Evolutionary conservation across 2,797 vertebrate species (phyloP).

Genomic region (Argentina silus): DNA sequence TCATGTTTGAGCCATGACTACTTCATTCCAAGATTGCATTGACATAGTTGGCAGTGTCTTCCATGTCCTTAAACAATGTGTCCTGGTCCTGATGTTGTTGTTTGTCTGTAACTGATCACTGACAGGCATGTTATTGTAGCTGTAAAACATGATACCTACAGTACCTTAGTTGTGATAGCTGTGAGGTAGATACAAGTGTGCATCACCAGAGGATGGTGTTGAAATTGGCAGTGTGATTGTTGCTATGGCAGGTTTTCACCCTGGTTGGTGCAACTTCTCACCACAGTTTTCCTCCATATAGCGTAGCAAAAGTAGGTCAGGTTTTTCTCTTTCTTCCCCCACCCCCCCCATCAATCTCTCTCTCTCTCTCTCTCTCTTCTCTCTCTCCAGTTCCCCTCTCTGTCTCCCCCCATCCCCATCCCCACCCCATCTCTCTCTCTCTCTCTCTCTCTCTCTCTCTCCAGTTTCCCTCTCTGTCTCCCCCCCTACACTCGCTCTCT

Average conservation of each 20-base stretch:
- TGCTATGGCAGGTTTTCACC: constrained; percentile 46
- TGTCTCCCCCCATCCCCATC: not conserved
- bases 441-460: not conserved
- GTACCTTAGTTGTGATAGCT: no score
- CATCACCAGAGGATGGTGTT: no score
- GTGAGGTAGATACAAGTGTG: no score
- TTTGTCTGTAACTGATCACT: not conserved
- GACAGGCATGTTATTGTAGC: not conserved
- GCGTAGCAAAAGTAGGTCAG: constrained; percentile 71
- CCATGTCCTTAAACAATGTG: not conserved
- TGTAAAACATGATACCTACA: constrained; percentile 8
- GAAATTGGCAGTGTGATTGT: constrained; percentile 22
- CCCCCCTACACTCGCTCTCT: not conserved
- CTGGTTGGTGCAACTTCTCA: constrained; percentile 41
- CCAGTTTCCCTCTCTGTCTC: not conserved
- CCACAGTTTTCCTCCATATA: constrained; percentile 39
- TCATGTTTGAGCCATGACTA: constrained; percentile 13
- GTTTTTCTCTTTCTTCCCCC: constrained; percentile 42
- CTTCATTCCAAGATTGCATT: constrained; percentile 10
- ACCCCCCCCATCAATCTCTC: not conserved
- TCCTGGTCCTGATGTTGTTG: not conserved
- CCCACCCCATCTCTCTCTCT: not conserved
- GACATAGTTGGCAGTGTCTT: not conserved
- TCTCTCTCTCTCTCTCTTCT: constrained; percentile 11
- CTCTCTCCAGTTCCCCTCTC: not conserved